Base-by-base conservation (phyloP, 1,140 invertebrate species). In the Scaptodrosophila lebanonensis region DNA sequence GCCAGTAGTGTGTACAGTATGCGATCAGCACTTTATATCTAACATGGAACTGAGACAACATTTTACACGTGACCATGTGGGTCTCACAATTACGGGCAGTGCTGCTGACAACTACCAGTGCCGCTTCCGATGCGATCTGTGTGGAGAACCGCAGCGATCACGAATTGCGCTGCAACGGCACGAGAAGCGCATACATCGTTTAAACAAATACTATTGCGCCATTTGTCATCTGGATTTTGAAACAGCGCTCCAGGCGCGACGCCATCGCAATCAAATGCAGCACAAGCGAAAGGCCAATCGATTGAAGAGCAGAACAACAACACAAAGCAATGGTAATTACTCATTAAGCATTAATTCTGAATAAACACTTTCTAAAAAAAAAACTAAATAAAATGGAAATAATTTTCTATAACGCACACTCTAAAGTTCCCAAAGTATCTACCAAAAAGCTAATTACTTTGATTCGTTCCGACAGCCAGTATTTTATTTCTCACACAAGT, bases 41-140 rank as follows among this genome's bases (percentile, higher is more conserved):
- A 94, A 94, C 61, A 84, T 92, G 1, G 91, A 94, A 66, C 85
- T 94, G n/a, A 89, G 91, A 3, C 79, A 88, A 4, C 93, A 95
- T 66, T 88, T 89, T 15, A 91, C 92, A 59, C 56, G 84, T 6
- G 49, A 58, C 5, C 83, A 85, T 50, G 57, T 40, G 0, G 67
- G 45, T 0, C 13, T 54, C 8, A 3, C 39, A 2, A 39, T 56
- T 13, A 42, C 62, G 0, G 82, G 84, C 5, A 90, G 89, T 1
- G 91, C 90, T 1, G 89, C 90, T 1, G 91, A 93, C 70, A 87
- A 85, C 16, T 93, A 93, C 67, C 92, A 93, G 79, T 89, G 90
- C 32, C 85, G 89, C 12, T 89, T 91, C 25, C 85, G 85, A 12
- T 94, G 93, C 60, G 68, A 84, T 4, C 29, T 89, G 2, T 93